Conservation (phyloP, 37 sponge, comb jelly and placozoan species). For the Dysidea cf. avara region DNA sequence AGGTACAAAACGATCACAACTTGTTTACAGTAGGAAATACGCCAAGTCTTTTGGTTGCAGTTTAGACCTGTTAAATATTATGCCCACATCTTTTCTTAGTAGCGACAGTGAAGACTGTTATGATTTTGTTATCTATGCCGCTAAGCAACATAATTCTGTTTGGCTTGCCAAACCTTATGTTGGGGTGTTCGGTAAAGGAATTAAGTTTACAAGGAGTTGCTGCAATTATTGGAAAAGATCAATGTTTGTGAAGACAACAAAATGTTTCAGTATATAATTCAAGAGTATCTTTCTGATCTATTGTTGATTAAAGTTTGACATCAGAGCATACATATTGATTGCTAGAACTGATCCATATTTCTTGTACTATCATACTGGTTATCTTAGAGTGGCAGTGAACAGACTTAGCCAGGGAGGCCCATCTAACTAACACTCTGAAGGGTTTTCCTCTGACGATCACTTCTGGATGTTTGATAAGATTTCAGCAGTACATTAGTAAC, state of each 20-base stretch:
- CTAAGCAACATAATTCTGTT: neutral
- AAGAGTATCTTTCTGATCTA: constrained; percentile 55
- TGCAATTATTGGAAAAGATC: constrained; percentile 28
- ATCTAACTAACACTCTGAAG: constrained; percentile 69
- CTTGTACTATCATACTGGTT: constrained; percentile 81
- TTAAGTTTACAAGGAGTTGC: constrained; percentile 45
- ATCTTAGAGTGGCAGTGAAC: constrained; percentile 64
- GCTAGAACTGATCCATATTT: constrained; percentile 70
- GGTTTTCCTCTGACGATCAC: constrained; percentile 49
- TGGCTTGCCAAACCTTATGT: constrained; percentile 75
- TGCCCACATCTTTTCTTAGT: constrained; percentile 69
- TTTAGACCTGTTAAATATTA: constrained; percentile 37
- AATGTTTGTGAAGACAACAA: constrained; percentile 18
- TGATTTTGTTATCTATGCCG: constrained; percentile 52
- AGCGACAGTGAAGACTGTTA: constrained; percentile 44
- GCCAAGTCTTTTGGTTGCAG: constrained; percentile 51
- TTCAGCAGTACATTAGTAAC: constrained; percentile 64
- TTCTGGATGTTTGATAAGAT: constrained; percentile 73
- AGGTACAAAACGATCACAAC: constrained; percentile 65
- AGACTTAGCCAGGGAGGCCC: constrained; percentile 38
- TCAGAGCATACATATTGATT: constrained; percentile 68
- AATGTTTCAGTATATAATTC: constrained; percentile 58
- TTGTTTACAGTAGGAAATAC: constrained; percentile 18
- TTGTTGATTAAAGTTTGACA: constrained; percentile 81
- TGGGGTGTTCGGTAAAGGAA: constrained; percentile 72